Evolutionary conservation across 2,113 vertebrate genomes (phyloP), one percentile per base, ranked within the genome.

Genomic region (Paratilapia polleni): DNA sequence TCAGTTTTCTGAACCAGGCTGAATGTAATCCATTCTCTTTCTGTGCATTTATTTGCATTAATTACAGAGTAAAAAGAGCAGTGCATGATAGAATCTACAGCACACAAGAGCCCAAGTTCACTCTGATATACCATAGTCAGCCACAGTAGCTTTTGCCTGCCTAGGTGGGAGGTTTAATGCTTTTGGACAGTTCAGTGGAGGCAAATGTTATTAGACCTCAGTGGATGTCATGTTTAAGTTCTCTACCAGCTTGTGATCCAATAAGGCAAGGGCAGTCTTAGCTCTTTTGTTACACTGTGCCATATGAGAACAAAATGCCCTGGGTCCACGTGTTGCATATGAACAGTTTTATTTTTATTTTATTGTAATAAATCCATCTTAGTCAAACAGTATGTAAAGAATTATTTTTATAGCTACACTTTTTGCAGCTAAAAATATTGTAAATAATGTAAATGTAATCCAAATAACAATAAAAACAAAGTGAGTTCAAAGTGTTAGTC

Each of bases 401-500:
- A 75, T 86, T 93, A 86, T 93, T 93, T 93, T 95, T 90, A 88
- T 92, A 93, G 87, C 77, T 81, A 20, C 70, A 78, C 7, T 28
- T 78, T 89, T 79, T 83, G 60, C 2, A 73, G 87, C 76, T 87
- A 62, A 90, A 87, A 49, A 36, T 2, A 81, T 77, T 90, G 87
- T 92, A 86, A 74, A 90, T 87, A 88, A 11, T 92, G 90, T 93
- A 88, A 88, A 92, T 89, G 89, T 8, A 52, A 28, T 34, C 8
- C 2, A 82, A 26, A 76, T 63, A 73, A 73, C 66, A 73, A 73
- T 56, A 81, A 85, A 86, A 62, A 54, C 12, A 8, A 82, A 66
- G 7, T 14, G 17, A 52, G 10, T 49, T 22, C 34, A 49, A 24
- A 31, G 10, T 19, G n/a, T n/a, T 26, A 12, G 22, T 34, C 1